phyloP scores from a whole-genome alignment of 2,113 vertebrate genomes.

The chimpanzee (Pan troglodytes) region DNA sequence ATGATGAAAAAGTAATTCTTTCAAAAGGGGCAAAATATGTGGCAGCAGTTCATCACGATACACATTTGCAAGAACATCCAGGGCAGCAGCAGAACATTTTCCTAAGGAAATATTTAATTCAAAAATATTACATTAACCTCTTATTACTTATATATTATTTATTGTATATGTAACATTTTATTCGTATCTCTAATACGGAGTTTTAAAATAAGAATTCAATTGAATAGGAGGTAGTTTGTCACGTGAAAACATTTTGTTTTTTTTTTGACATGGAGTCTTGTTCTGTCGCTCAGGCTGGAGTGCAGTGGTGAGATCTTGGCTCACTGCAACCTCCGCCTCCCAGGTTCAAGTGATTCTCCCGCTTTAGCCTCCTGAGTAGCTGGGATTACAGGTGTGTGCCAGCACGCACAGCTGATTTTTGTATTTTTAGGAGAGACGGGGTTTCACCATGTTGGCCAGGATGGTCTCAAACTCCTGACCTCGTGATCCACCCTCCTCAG shows the following conservation, averaged over 20 bases:
- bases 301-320: no score
- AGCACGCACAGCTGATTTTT: no score
- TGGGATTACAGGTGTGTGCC: no score
- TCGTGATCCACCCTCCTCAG: no score
- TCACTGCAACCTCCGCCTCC: no score
- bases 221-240: neutral
- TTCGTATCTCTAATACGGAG: neutral
- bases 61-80: constrained; percentile 96
- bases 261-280: no score
- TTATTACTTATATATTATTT: neutral
- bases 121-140: constrained; percentile 1
- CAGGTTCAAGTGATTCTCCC: no score
- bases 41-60: constrained; percentile 96
- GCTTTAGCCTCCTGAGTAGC: no score
- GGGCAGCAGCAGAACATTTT: constrained; percentile 96
- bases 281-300: no score
- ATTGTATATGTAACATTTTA: neutral
- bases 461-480: no score
- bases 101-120: constrained; percentile 82
- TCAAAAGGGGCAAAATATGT: constrained; percentile 94
- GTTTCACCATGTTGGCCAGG: no score
- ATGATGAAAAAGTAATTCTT: constrained; percentile 96
- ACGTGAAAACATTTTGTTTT: constrained; percentile 4
- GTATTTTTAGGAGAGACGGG: no score
- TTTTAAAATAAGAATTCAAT: neutral